Percentiles rank a stretch among this genome's conserved stretches.
Conservation (phyloP, 1,140 invertebrate species). For the Bombus sylvicola region DNA sequence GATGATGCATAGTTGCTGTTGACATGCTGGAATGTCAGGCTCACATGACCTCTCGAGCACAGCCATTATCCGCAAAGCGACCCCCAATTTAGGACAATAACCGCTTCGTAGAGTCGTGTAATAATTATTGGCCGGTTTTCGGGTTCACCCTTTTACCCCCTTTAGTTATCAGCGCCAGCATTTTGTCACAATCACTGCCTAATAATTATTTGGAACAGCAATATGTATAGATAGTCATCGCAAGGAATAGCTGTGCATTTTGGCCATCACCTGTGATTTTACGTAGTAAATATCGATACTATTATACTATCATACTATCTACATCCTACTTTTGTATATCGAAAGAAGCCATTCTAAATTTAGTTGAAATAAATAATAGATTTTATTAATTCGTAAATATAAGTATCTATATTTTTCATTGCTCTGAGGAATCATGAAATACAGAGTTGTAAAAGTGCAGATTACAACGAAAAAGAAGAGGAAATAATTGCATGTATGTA, state of each 20-base stretch:
- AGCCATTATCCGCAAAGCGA: slow-evolving; percentile 77
- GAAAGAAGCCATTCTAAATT: not conserved
- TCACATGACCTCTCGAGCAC: slow-evolving; percentile 79
- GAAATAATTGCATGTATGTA: no score
- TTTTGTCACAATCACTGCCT: slow-evolving; percentile 55
- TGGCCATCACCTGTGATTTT: not conserved
- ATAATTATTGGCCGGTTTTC: slow-evolving; percentile 76
- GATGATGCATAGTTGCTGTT: slow-evolving; percentile 83
- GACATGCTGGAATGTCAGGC: slow-evolving; percentile 80
- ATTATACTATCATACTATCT: not conserved
- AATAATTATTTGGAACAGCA: slow-evolving; percentile 46
- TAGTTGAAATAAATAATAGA: not conserved
- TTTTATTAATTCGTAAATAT: not conserved
- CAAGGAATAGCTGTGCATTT: not conserved
- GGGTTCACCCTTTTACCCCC: slow-evolving; percentile 2
- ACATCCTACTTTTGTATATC: not conserved
- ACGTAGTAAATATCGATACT: no score
- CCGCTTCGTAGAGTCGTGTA: slow-evolving; percentile 71
- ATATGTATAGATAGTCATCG: not conserved
- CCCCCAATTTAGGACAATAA: slow-evolving; percentile 78
- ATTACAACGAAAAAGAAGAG: no score
- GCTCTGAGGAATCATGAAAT: no score
- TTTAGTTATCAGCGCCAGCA: slow-evolving; percentile 39
- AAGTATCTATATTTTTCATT: not conserved
- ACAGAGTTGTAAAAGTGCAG: no score